Percentiles rank a stretch among this genome's conserved stretches.
Evolutionary conservation across 2,888 invertebrate species (phyloP).

Genomic region (Oxycera nigricornis): DNA sequence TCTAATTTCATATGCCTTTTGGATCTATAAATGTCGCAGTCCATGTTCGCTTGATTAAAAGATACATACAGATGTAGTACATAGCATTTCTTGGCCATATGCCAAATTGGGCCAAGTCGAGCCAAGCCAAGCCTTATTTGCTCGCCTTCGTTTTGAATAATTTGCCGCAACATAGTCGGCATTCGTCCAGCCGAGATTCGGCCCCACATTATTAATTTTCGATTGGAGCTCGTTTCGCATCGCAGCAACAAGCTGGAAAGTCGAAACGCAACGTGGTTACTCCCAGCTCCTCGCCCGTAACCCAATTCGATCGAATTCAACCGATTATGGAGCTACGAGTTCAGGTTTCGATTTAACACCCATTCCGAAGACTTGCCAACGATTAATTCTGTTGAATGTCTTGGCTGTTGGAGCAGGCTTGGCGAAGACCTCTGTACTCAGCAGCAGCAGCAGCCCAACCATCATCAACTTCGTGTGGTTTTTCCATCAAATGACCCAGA

Average conservation of each 20-base stretch:
- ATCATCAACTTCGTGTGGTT: neutral
- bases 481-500: constrained; percentile 3
- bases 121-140: neutral
- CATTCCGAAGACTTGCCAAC: neutral
- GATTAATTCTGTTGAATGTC: neutral
- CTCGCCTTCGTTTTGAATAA: neutral
- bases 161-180: neutral
- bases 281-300: constrained; percentile 10
- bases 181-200: neutral
- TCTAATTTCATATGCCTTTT: neutral
- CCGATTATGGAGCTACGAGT: constrained; percentile 11
- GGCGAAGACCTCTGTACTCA: neutral
- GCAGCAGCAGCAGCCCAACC: no score
- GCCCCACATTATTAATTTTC: neutral
- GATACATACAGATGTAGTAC: neutral
- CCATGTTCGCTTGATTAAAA: neutral
- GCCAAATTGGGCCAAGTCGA: neutral
- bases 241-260: neutral
- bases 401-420: neutral
- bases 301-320: constrained; percentile 1
- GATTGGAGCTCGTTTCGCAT: constrained; percentile 3
- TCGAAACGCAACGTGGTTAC: neutral
- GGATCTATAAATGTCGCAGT: neutral
- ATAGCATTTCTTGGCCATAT: neutral
- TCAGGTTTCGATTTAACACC: neutral